A percentile compares a stretch with the other conserved stretches of the same genome.
These are phyloP conservation scores for Nasalis larvatus DNA, from an alignment of 2,113 vertebrate genomes.

Conservation along the genomic window DNA sequence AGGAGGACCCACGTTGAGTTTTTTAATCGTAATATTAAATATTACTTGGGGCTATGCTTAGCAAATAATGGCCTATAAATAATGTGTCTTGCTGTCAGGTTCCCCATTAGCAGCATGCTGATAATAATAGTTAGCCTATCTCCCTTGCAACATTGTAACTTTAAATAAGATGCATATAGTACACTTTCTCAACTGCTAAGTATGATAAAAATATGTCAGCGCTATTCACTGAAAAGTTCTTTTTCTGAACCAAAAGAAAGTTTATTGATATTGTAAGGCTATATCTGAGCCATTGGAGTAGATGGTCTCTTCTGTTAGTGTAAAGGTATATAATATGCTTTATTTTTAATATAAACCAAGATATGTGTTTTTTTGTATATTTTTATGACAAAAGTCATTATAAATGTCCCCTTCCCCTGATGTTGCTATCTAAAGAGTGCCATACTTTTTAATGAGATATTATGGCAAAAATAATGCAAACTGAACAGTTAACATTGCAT, in stretches of 20 bases:
- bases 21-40: conserved; percentile 9
- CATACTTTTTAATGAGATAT: background rate
- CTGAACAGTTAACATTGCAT: background rate
- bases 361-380: background rate
- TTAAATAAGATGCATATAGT: conserved; percentile 38
- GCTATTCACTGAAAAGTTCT: background rate
- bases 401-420: accelerated
- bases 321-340: background rate
- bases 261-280: background rate
- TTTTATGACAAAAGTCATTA: background rate
- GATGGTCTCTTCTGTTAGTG: background rate
- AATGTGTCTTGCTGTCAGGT: conserved; percentile 28
- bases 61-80: conserved; percentile 55
- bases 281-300: background rate
- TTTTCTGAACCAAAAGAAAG: background rate
- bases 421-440: background rate
- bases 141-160: conserved; percentile 19
- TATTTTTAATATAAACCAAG: background rate
- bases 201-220: background rate
- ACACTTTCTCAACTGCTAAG: background rate
- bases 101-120: conserved; percentile 11
- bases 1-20: background rate
- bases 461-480: background rate
- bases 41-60: conserved; percentile 35
- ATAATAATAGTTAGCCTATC: conserved; percentile 53